Evolutionary conservation across 2,888 invertebrate genomes (phyloP).

Genomic region (Dioctria rufipes): DNA sequence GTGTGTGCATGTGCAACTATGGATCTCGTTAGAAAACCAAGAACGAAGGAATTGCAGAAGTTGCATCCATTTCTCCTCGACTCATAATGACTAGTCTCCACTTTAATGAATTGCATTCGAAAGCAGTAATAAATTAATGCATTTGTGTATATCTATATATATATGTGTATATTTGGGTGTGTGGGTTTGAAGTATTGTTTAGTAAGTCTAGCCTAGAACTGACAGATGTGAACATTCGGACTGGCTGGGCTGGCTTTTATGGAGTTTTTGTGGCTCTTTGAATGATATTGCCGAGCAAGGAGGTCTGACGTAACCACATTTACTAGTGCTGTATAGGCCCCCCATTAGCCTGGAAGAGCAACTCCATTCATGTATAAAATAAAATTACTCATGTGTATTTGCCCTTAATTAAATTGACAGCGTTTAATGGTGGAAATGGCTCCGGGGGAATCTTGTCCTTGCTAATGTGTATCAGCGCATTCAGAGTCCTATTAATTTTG

Average conservation of each 20-base stretch:
- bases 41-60: not conserved
- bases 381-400: slow-evolving; percentile 44
- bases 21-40: not conserved
- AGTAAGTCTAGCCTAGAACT: not conserved
- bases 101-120: slow-evolving; percentile 37
- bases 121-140: slow-evolving; percentile 33
- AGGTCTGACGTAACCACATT: not conserved
- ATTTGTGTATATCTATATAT: not conserved
- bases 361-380: slow-evolving; percentile 24
- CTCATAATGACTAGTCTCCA: slow-evolving; percentile 19
- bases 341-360: slow-evolving; percentile 18
- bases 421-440: slow-evolving; percentile 26
- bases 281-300: slow-evolving; percentile 11
- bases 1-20: no score
- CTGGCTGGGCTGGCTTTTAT: slow-evolving; percentile 12
- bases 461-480: not conserved
- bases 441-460: slow-evolving; percentile 31
- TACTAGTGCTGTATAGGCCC: slow-evolving; percentile 2
- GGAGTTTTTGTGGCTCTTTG: slow-evolving; percentile 35
- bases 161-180: not conserved
- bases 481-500: not conserved
- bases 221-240: slow-evolving; percentile 16
- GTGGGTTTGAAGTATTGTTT: no score
- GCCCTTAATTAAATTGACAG: slow-evolving; percentile 45
- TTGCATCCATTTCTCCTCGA: slow-evolving; percentile 11